Percentiles rank a stretch among this genome's conserved stretches.
These are phyloP conservation scores for Diplosoma virens DNA, from an alignment of 23 tunicate genomes.

Conservation along the genomic window DNA sequence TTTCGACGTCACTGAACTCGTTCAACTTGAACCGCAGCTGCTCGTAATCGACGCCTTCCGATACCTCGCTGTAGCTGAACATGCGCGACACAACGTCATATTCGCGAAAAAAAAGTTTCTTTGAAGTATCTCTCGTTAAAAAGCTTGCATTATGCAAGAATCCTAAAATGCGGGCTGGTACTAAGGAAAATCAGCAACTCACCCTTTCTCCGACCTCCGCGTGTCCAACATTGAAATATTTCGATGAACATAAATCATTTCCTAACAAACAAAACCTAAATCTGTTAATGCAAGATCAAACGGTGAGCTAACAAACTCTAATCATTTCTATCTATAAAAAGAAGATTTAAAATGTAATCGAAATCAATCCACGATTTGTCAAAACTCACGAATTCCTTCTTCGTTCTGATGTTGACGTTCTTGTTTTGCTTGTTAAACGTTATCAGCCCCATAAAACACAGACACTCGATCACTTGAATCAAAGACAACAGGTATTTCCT, in stretches of 20 bases:
- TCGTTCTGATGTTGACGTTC: slow-evolving; percentile 5
- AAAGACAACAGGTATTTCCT: slow-evolving; percentile 78
- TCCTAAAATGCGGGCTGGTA: neutral
- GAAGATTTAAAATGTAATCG: neutral
- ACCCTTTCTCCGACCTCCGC: slow-evolving; percentile 45
- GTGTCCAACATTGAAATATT: slow-evolving; percentile 73
- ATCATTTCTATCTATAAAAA: neutral
- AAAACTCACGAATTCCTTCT: slow-evolving; percentile 59
- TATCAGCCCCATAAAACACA: slow-evolving; percentile 91
- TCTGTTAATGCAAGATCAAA: neutral
- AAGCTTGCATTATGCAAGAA: neutral
- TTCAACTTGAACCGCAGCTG: slow-evolving; percentile 19
- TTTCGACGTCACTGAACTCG: slow-evolving; percentile 35
- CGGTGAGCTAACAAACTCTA: neutral
- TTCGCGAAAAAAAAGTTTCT: too few species aligned
- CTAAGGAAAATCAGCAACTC: neutral
- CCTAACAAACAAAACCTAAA: slow-evolving; percentile 14
- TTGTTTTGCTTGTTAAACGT: slow-evolving; percentile 42
- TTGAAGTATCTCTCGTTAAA: too few species aligned
- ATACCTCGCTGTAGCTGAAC: slow-evolving; percentile 45
- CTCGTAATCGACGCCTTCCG: slow-evolving; percentile 42
- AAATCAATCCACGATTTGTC: too few species aligned
- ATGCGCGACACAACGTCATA: too few species aligned
- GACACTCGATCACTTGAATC: slow-evolving; percentile 45
- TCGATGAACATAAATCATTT: slow-evolving; percentile 81